Conservation (phyloP, 1,140 invertebrate species). For the Danaus melanippus region DNA sequence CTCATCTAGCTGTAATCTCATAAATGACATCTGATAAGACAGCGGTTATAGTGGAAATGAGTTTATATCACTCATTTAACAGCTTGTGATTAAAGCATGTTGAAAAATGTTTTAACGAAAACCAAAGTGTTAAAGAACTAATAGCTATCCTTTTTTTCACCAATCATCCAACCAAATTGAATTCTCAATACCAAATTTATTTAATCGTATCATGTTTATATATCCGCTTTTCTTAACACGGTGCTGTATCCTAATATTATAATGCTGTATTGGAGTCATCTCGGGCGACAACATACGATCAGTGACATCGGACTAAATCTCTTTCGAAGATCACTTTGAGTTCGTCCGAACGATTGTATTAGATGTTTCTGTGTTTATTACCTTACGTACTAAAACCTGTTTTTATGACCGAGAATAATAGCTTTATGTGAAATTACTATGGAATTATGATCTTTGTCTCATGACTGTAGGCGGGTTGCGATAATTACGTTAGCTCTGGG, state of each 20-base stretch:
- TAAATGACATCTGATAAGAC: slow-evolving; percentile 66
- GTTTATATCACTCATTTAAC: background rate
- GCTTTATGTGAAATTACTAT: no score
- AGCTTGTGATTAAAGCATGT: no score
- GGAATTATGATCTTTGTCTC: no score
- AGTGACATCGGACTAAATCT: slow-evolving; percentile 54
- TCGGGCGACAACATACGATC: slow-evolving; percentile 67
- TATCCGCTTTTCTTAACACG: slow-evolving; percentile 3
- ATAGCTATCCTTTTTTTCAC: no score
- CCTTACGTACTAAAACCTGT: slow-evolving; percentile 11
- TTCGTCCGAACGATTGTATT: slow-evolving; percentile 49
- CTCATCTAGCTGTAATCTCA: slow-evolving; percentile 63
- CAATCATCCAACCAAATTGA: no score
- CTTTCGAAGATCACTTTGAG: slow-evolving; percentile 49
- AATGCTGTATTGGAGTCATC: slow-evolving; percentile 55
- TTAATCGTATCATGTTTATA: no score
- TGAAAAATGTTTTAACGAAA: no score
- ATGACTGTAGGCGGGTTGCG: no score
- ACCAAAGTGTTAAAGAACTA: no score
- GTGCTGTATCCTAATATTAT: slow-evolving; percentile 25
- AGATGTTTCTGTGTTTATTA: slow-evolving; percentile 38
- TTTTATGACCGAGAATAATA: slow-evolving; percentile 2
- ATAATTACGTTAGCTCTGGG: no score
- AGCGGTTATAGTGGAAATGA: slow-evolving; percentile 25
- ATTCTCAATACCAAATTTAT: no score